phyloP scores from a whole-genome alignment of 1,140 invertebrate species.

The Batillaria attramentaria region DNA sequence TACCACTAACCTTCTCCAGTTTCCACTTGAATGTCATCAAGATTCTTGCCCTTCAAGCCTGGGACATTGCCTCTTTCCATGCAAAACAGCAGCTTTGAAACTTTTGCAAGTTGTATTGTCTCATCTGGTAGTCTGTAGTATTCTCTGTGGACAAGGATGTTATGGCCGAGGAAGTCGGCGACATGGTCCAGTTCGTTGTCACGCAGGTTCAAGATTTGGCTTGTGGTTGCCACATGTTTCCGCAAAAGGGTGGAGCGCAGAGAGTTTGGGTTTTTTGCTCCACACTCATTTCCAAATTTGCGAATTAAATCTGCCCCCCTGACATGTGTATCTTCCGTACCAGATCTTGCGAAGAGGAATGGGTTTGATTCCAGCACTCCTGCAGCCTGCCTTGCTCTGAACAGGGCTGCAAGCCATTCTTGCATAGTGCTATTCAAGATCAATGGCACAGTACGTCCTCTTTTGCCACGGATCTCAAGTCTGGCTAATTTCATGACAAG shows the following conservation, averaged over 20 bases:
- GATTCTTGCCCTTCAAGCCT: not conserved
- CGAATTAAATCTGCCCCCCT: not conserved
- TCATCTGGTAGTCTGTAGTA: slow-evolving; percentile 34
- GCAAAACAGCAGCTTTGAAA: slow-evolving; percentile 6
- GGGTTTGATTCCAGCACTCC: not conserved
- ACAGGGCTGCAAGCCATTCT: not conserved
- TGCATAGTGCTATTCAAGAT: not conserved
- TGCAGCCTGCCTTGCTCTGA: not conserved
- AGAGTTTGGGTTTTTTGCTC: not conserved
- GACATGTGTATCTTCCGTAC: slow-evolving; percentile 3
- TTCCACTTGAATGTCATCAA: not conserved
- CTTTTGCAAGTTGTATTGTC: slow-evolving; percentile 29
- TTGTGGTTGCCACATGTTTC: slow-evolving; percentile 34
- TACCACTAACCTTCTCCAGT: not conserved
- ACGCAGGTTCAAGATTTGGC: slow-evolving; percentile 31
- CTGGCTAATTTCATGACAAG: not conserved
- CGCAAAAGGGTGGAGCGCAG: slow-evolving; percentile 1
- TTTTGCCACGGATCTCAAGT: not conserved
- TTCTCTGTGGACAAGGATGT: slow-evolving; percentile 31
- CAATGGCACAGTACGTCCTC: not conserved
- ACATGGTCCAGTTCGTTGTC: slow-evolving; percentile 33
- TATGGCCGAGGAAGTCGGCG: slow-evolving; percentile 36
- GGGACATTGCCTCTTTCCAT: slow-evolving; percentile 22
- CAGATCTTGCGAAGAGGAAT: not conserved
- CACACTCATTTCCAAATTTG: not conserved